These are phyloP conservation scores for Alauda arvensis DNA, from an alignment of 2,797 vertebrate species.

Conservation along the genomic window DNA sequence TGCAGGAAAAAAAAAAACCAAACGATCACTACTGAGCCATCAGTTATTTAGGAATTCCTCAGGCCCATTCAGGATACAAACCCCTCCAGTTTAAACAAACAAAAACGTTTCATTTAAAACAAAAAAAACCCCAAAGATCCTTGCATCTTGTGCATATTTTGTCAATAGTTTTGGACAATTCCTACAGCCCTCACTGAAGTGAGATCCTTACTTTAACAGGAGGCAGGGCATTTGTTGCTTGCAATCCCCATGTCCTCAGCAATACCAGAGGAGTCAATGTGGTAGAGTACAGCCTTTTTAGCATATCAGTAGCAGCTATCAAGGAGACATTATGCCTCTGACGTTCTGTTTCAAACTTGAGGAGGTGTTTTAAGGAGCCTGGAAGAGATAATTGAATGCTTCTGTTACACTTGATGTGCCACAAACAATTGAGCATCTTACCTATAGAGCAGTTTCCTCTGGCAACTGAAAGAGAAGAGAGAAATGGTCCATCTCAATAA, in stretches of 20 bases:
- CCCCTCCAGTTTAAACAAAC: background rate
- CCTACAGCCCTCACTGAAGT: background rate
- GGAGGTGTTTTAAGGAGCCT: constrained; percentile 90
- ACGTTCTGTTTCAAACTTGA: constrained; percentile 89
- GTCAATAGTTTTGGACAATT: background rate
- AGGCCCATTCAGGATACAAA: background rate
- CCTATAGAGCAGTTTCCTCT: background rate
- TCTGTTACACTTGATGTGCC: background rate
- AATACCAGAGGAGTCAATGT: constrained; percentile 81
- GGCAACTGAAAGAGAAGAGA: background rate
- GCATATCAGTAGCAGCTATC: constrained; percentile 86
- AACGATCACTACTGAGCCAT: background rate
- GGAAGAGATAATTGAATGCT: constrained; percentile 4
- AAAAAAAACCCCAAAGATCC: background rate
- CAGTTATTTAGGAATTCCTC: background rate
- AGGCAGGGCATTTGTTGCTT: constrained; percentile 88
- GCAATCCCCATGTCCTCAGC: constrained; percentile 89
- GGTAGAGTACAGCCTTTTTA: constrained; percentile 93
- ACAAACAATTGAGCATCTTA: background rate
- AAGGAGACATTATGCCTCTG: constrained; percentile 92
- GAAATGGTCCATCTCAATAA: background rate
- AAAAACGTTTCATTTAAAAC: background rate
- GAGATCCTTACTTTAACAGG: constrained; percentile 84
- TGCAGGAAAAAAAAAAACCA: background rate
- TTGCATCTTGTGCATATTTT: background rate